These are phyloP conservation scores for Bradypodion pumilum DNA, from an alignment of 2,797 vertebrate genomes.

Conservation along the genomic window DNA sequence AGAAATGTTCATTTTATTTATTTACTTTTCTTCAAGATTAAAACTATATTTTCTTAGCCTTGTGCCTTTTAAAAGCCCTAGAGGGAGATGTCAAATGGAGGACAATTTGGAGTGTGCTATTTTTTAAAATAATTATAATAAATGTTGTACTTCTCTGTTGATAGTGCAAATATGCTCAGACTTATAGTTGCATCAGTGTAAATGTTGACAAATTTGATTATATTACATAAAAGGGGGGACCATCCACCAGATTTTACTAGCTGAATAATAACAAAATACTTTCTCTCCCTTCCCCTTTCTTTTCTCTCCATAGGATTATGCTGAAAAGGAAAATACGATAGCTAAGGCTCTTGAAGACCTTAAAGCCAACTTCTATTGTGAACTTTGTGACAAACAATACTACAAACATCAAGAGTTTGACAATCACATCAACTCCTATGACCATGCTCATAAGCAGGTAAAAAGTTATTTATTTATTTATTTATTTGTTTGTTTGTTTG, in stretches of 20 bases:
- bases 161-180: slow-evolving; percentile 43
- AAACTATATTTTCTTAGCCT: slow-evolving; percentile 28
- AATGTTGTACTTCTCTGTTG: slow-evolving; percentile 25
- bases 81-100: slow-evolving; percentile 35
- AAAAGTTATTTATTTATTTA: too few species aligned
- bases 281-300: slow-evolving; percentile 23
- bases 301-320: slow-evolving; percentile 79
- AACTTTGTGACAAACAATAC: slow-evolving; percentile 97
- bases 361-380: slow-evolving; percentile 93
- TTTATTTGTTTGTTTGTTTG: too few species aligned
- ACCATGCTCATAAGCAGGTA: slow-evolving; percentile 98
- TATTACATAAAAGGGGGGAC: slow-evolving; percentile 31
- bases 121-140: not conserved
- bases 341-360: slow-evolving; percentile 86
- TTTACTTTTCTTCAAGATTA: slow-evolving; percentile 35
- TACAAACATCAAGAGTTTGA: slow-evolving; percentile 96
- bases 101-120: slow-evolving; percentile 48
- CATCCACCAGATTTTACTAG: slow-evolving; percentile 22
- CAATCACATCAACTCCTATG: slow-evolving; percentile 99
- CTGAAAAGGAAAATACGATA: slow-evolving; percentile 87
- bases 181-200: slow-evolving; percentile 50
- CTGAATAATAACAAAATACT: slow-evolving; percentile 58
- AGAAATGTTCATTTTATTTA: slow-evolving; percentile 51
- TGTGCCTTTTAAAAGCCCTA: slow-evolving; percentile 23
- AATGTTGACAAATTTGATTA: slow-evolving; percentile 64